Evolutionary conservation across 2,797 vertebrate species (phyloP).

Genomic region (Eulemur mongoz): DNA sequence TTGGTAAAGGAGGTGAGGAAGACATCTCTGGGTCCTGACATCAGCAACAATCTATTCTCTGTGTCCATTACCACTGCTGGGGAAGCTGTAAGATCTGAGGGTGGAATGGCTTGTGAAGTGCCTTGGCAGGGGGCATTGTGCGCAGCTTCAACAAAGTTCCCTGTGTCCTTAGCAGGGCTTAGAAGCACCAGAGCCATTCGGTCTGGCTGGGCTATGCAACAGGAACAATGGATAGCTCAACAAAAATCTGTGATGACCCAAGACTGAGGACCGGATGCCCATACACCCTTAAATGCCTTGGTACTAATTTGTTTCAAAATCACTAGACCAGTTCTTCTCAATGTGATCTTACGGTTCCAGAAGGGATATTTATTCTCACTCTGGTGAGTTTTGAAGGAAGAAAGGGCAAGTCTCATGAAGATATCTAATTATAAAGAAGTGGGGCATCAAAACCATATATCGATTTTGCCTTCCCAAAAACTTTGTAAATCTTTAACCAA

Average conservation of each 20-base stretch:
- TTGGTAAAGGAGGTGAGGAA: not conserved
- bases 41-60: not conserved
- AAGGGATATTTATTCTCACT: not conserved
- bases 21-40: not conserved
- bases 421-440: not conserved
- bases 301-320: not conserved
- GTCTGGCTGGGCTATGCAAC: not conserved
- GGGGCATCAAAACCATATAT: not conserved
- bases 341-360: not conserved
- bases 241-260: not conserved
- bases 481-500: not conserved
- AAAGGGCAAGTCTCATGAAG: not conserved
- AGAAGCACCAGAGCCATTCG: not conserved
- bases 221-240: not conserved
- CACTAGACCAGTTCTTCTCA: not conserved
- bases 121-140: not conserved
- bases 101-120: not conserved
- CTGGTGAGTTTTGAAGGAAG: not conserved
- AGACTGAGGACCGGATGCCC: not conserved
- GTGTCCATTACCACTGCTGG: not conserved
- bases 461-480: not conserved
- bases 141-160: not conserved
- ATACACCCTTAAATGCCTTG: not conserved
- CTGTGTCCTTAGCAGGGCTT: too few relatives aligned
- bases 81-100: not conserved